A percentile compares a stretch with the other conserved stretches of the same genome.
phyloP scores from a whole-genome alignment of 2,888 invertebrate genomes.

The Trissolcus japonicus region DNA sequence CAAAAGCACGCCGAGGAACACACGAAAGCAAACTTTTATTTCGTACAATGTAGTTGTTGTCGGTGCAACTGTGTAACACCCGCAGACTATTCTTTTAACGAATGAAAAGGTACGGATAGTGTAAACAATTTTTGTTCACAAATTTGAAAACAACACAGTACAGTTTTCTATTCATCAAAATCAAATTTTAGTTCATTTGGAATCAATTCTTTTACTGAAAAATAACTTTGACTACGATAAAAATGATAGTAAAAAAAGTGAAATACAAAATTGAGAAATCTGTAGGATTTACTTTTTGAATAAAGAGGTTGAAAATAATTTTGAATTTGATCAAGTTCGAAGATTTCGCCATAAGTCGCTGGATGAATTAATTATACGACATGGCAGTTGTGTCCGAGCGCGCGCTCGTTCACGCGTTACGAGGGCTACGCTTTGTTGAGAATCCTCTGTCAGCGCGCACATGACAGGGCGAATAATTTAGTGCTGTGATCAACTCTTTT shows the following conservation, averaged over 20 bases:
- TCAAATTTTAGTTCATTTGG: too few species aligned
- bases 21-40: slow-evolving; percentile 1
- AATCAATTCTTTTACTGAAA: too few species aligned
- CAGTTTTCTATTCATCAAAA: too few species aligned
- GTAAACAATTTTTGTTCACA: too few species aligned
- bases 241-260: too few species aligned
- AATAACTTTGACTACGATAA: too few species aligned
- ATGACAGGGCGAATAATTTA: slow-evolving; percentile 55
- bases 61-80: too few species aligned
- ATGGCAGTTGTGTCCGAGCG: slow-evolving; percentile 37
- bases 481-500: slow-evolving; percentile 32
- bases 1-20: not conserved
- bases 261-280: too few species aligned
- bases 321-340: slow-evolving; percentile 2
- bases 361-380: slow-evolving; percentile 54
- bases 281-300: too few species aligned
- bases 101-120: too few species aligned
- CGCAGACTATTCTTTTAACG: not conserved
- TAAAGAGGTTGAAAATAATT: too few species aligned
- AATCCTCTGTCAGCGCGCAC: slow-evolving; percentile 48
- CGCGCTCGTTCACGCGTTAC: slow-evolving; percentile 54
- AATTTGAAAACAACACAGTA: too few species aligned
- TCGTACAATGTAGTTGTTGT: not conserved
- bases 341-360: slow-evolving; percentile 51
- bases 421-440: slow-evolving; percentile 55